These are phyloP conservation scores for Aspidiotus rigidus DNA, from an alignment of 2,888 invertebrate species.

Conservation along the genomic window DNA sequence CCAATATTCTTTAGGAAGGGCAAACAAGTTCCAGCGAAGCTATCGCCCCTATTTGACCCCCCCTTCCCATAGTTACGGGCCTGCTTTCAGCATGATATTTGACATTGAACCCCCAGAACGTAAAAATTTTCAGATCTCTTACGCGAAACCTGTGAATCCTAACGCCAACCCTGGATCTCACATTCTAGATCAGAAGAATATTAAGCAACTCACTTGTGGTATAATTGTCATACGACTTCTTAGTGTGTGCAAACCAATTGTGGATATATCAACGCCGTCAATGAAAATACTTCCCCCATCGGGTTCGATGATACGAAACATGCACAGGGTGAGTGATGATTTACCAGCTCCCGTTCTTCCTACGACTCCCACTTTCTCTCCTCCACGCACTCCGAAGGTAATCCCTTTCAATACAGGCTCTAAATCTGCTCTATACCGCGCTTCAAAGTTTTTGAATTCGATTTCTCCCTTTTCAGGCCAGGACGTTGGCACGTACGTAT, in stretches of 20 bases:
- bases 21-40: too few relatives aligned
- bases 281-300: conserved; percentile 71
- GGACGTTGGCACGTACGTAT: conserved; percentile 38
- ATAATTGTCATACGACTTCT: conserved; percentile 53
- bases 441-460: conserved; percentile 68
- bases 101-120: too few relatives aligned
- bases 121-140: too few relatives aligned
- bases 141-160: too few relatives aligned
- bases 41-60: too few relatives aligned
- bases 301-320: conserved; percentile 84
- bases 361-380: conserved; percentile 62
- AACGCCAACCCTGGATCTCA: too few relatives aligned
- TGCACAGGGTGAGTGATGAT: conserved; percentile 74
- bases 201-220: conserved; percentile 42
- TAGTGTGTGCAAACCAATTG: conserved; percentile 74
- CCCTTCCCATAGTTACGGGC: too few relatives aligned
- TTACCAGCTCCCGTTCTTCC: conserved; percentile 88
- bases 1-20: too few relatives aligned
- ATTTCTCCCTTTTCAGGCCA: conserved; percentile 81
- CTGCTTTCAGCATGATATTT: too few relatives aligned
- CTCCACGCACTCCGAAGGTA: conserved; percentile 64
- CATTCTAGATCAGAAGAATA: too few relatives aligned
- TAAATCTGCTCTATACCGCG: conserved; percentile 75
- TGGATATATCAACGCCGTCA: conserved; percentile 71
- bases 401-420: conserved; percentile 77